Percentiles rank a stretch among this genome's conserved stretches.
These are phyloP conservation scores for Andrena minutula DNA, from an alignment of 2,888 invertebrate species.

Conservation along the genomic window DNA sequence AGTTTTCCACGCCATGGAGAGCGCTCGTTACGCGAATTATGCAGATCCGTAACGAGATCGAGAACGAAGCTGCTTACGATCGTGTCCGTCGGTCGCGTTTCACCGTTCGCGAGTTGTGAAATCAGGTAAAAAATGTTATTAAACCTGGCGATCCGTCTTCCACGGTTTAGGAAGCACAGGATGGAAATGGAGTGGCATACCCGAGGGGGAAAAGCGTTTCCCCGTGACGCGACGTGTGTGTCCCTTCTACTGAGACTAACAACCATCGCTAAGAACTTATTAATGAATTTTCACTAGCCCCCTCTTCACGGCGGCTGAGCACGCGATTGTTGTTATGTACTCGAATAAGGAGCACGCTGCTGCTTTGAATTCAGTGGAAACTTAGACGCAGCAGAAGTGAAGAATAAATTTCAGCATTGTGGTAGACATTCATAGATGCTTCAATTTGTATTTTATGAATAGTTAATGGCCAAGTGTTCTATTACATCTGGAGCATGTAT, in stretches of 20 bases:
- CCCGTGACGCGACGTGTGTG: slow-evolving; percentile 25
- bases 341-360: neutral
- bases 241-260: slow-evolving; percentile 45
- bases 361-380: neutral
- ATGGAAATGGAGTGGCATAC: neutral
- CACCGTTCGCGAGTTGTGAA: slow-evolving; percentile 31
- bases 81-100: slow-evolving; percentile 7
- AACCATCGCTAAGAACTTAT: slow-evolving; percentile 15
- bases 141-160: slow-evolving; percentile 25
- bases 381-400: neutral
- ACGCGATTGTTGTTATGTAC: neutral
- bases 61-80: slow-evolving; percentile 9
- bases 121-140: slow-evolving; percentile 25
- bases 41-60: slow-evolving; percentile 33
- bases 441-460: too few relatives aligned
- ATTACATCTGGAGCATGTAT: neutral
- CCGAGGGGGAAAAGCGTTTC: slow-evolving; percentile 17
- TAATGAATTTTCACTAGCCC: slow-evolving; percentile 36
- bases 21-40: slow-evolving; percentile 47
- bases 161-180: slow-evolving; percentile 15
- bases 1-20: slow-evolving; percentile 53
- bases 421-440: neutral
- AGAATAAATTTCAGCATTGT: neutral
- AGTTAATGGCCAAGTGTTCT: neutral
- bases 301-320: slow-evolving; percentile 19